phyloP scores from a whole-genome alignment of 2,888 invertebrate genomes.

The Nomada ferruginata region DNA sequence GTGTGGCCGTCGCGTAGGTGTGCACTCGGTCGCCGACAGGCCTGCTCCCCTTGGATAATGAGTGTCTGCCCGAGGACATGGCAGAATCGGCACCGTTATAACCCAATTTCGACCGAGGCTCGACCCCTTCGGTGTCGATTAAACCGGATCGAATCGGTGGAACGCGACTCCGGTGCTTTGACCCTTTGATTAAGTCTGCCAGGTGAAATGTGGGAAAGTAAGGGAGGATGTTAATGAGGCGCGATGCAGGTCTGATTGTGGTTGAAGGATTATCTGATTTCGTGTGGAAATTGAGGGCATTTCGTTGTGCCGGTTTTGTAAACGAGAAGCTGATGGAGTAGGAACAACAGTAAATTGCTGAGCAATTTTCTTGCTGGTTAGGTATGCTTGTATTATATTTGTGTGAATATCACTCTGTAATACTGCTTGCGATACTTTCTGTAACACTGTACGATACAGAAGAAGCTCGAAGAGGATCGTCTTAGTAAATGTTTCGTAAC shows the following conservation, averaged over 20 bases:
- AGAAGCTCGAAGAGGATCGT: no score
- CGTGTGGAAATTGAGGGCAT: not conserved
- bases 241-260: no score
- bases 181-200: not conserved
- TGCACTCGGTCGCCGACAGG: conserved; percentile 49
- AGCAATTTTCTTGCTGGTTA: no score
- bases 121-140: conserved; percentile 1
- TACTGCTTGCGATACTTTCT: no score
- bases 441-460: no score
- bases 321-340: no score
- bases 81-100: conserved; percentile 57
- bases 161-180: not conserved
- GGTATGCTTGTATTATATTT: no score
- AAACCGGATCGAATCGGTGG: not conserved
- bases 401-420: no score
- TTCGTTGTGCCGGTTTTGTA: not conserved
- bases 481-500: no score
- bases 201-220: not conserved
- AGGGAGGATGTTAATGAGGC: no score
- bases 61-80: conserved; percentile 60
- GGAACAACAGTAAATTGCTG: no score
- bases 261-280: not conserved
- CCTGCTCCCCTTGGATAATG: conserved; percentile 63
- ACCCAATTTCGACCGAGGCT: conserved; percentile 56
- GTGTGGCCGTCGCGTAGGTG: conserved; percentile 40